Percentiles rank a stretch among this genome's conserved stretches.
These are phyloP conservation scores for Laspeyria flexula DNA, from an alignment of 2,888 invertebrate genomes.

Conservation along the genomic window DNA sequence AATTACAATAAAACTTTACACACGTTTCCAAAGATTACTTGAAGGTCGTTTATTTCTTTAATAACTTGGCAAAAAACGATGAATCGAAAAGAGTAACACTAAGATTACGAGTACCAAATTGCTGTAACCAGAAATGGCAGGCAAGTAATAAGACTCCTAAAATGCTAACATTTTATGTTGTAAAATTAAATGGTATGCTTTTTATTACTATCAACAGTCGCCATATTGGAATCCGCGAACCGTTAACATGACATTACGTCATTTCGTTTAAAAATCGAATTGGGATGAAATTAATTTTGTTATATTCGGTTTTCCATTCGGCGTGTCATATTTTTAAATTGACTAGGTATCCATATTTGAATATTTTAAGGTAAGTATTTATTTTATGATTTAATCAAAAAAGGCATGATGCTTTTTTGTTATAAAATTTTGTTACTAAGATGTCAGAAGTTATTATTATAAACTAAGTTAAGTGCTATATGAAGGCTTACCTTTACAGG, in stretches of 20 bases:
- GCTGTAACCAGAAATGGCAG: constrained; percentile 37
- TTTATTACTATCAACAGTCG: constrained; percentile 38
- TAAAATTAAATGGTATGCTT: constrained; percentile 52
- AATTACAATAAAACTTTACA: too few species aligned
- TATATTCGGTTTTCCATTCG: constrained; percentile 2
- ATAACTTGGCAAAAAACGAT: background rate
- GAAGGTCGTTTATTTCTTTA: background rate
- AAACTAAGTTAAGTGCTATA: too few species aligned
- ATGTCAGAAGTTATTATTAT: background rate
- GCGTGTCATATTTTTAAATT: constrained; percentile 18
- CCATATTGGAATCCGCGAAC: constrained; percentile 27
- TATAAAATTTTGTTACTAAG: background rate
- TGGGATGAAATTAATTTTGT: constrained; percentile 21
- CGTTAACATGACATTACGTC: constrained; percentile 26
- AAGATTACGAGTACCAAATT: constrained; percentile 45
- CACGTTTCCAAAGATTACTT: too few species aligned
- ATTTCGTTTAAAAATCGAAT: constrained; percentile 30
- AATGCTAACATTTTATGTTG: constrained; percentile 38
- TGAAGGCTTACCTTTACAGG: too few species aligned
- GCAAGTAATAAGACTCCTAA: constrained; percentile 48
- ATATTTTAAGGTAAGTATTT: constrained; percentile 19
- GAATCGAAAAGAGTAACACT: constrained; percentile 41
- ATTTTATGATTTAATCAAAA: constrained; percentile 2
- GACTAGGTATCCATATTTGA: constrained; percentile 29
- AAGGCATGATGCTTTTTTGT: constrained; percentile 13